These are phyloP conservation scores for Scaptomyza parva DNA, from an alignment of 2,888 invertebrate genomes.

Conservation along the genomic window DNA sequence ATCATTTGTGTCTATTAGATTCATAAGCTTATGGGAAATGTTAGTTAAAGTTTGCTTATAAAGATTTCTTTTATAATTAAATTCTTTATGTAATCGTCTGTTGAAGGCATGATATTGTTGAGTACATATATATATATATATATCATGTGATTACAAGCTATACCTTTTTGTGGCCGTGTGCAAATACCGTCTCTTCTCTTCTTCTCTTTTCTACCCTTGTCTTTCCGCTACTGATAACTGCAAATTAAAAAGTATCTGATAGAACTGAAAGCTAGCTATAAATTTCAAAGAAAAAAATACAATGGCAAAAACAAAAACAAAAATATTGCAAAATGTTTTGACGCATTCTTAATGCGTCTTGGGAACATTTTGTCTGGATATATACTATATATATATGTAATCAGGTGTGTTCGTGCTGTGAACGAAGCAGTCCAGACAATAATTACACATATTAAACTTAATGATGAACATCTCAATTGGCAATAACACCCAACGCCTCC, in stretches of 20 bases:
- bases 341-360: constrained; percentile 8
- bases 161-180: constrained; percentile 25
- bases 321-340: constrained; percentile 6
- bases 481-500: constrained; percentile 18
- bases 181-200: too few relatives aligned
- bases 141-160: constrained; percentile 38
- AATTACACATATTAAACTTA: constrained; percentile 34
- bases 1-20: too few relatives aligned
- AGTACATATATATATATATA: constrained; percentile 10
- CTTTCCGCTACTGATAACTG: constrained; percentile 47
- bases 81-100: constrained; percentile 28
- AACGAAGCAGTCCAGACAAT: constrained; percentile 13
- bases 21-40: neutral
- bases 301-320: constrained; percentile 14
- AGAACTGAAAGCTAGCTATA: constrained; percentile 33
- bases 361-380: constrained; percentile 9
- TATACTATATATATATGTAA: constrained; percentile 5
- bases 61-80: neutral
- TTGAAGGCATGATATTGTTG: constrained; percentile 18
- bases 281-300: constrained; percentile 36
- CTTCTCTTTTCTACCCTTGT: constrained; percentile 2
- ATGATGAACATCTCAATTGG: constrained; percentile 50
- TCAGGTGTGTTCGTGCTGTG: constrained; percentile 32
- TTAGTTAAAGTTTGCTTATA: neutral
- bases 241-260: constrained; percentile 42